These are phyloP conservation scores for Eciton burchellii DNA, from an alignment of 1,140 invertebrate species.

Conservation along the genomic window DNA sequence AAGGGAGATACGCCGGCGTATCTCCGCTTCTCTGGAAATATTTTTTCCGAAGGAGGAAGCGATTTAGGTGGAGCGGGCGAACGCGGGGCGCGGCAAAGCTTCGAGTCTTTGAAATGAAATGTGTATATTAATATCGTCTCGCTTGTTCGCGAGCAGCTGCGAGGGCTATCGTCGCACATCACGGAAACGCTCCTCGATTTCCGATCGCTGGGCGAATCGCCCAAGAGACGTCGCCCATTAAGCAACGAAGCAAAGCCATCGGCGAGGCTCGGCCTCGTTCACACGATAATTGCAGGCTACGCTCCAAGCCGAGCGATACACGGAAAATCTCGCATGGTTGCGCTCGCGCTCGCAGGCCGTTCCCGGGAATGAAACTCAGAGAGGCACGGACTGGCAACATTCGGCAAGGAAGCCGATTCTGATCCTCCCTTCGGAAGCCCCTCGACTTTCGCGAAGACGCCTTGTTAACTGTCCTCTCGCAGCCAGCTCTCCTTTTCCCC, in stretches of 20 bases:
- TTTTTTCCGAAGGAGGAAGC: slow-evolving; percentile 4
- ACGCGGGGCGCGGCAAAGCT: background rate
- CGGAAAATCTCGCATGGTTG: slow-evolving; percentile 62
- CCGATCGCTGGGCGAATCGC: too few relatives aligned
- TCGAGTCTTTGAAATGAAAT: slow-evolving; percentile 26
- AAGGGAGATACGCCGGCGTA: slow-evolving; percentile 14
- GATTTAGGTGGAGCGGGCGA: background rate
- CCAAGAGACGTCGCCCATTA: slow-evolving; percentile 20
- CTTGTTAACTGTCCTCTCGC: slow-evolving; percentile 23
- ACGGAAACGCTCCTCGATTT: too few relatives aligned
- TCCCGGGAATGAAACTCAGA: slow-evolving; percentile 37
- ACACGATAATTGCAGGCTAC: slow-evolving; percentile 57
- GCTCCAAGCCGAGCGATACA: slow-evolving; percentile 49
- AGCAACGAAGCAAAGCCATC: slow-evolving; percentile 53
- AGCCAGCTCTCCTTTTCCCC: background rate
- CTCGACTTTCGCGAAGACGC: slow-evolving; percentile 28
- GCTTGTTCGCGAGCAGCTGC: too few relatives aligned
- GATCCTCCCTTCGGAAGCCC: slow-evolving; percentile 13
- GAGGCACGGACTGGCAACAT: slow-evolving; percentile 13
- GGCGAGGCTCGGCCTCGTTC: slow-evolving; percentile 66
- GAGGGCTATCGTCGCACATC: background rate
- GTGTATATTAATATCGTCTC: slow-evolving; percentile 30
- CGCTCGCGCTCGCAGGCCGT: slow-evolving; percentile 21
- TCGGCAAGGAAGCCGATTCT: slow-evolving; percentile 38
- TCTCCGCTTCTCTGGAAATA: too few relatives aligned